Evolutionary conservation across 2,797 vertebrate genomes (phyloP), one percentile per base, ranked within the genome.

Genomic region (Danio choprae): DNA sequence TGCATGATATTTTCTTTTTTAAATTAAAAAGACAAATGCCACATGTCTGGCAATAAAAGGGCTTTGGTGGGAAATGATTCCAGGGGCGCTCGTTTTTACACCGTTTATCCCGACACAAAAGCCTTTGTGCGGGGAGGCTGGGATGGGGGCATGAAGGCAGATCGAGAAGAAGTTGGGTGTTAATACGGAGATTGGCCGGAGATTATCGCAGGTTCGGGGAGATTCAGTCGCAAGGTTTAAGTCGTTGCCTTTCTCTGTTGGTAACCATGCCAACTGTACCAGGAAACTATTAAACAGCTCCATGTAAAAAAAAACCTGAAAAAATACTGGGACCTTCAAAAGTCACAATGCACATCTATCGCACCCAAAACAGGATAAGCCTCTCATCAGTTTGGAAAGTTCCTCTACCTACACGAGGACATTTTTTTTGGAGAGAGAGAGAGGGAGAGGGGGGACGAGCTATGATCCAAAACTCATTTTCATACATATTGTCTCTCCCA

Each of bases 201-300:
- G 92, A 93, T 93, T 94, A 92, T 85, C 78, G 85, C 82, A 87
- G 84, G 87, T 92, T 92, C 85, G 46, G 84, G 77, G 72, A 89
- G 86, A 89, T 91, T 92, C 89, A 84, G 85, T 83, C 70, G 81
- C 75, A 79, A 90, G 91, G 88, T 92, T 91, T 91, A 92, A 90
- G 87, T 85, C 18, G 65, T 75, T 67, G 85, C 86, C 85, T 89
- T 88, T 86, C 87, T 74, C 85, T 73, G 53, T 77, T 67, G 71
- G 90, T 93, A 89, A 91, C 91, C 91, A 93, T 93, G 91, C 91
- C 93, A 93, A 93, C 92, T 84, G 85, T 85, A 83, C 82, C 78
- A 83, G 79, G 83, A 91, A 92, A 88, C 89, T 89, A 92, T 92
- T 90, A 91, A 88, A 88, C 73, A 81, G 88, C 89, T 89, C 86